Conservation (phyloP, 2,797 vertebrate genomes). For the Mus spretus region DNA sequence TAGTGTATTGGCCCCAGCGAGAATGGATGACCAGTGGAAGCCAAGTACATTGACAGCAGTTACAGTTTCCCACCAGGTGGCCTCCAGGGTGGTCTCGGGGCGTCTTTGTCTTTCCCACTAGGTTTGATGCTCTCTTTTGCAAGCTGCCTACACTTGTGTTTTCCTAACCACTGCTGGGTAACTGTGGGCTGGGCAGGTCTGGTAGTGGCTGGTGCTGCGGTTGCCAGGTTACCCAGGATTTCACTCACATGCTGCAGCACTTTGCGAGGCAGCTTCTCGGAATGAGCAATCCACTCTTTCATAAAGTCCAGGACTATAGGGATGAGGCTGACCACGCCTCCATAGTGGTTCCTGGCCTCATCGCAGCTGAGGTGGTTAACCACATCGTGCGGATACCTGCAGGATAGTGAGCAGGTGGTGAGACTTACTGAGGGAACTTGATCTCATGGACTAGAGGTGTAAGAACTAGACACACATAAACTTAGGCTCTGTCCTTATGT, state of each 20-base stretch:
- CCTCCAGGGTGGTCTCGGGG: slow-evolving; percentile 89
- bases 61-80: slow-evolving; percentile 87
- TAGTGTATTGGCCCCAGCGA: not conserved
- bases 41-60: slow-evolving; percentile 16
- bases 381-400: slow-evolving; percentile 90
- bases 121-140: slow-evolving; percentile 24
- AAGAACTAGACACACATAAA: not conserved
- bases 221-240: not conserved
- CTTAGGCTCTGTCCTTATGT: not conserved
- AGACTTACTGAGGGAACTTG: not conserved
- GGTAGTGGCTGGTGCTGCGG: not conserved
- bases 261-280: slow-evolving; percentile 83
- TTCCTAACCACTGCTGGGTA: slow-evolving; percentile 30
- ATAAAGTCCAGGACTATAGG: slow-evolving; percentile 89
- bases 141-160: slow-evolving; percentile 44
- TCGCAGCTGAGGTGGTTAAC: slow-evolving; percentile 91
- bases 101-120: slow-evolving; percentile 46
- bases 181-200: not conserved
- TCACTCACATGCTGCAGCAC: slow-evolving; percentile 83
- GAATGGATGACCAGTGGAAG: not conserved
- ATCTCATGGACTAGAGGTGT: not conserved
- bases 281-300: slow-evolving; percentile 85
- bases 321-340: slow-evolving; percentile 91
- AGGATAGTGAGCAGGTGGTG: not conserved
- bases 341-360: slow-evolving; percentile 90